Evolutionary conservation across 2,797 vertebrate genomes (phyloP), one percentile per base, ranked within the genome.

Genomic region (Cuniculus paca): DNA sequence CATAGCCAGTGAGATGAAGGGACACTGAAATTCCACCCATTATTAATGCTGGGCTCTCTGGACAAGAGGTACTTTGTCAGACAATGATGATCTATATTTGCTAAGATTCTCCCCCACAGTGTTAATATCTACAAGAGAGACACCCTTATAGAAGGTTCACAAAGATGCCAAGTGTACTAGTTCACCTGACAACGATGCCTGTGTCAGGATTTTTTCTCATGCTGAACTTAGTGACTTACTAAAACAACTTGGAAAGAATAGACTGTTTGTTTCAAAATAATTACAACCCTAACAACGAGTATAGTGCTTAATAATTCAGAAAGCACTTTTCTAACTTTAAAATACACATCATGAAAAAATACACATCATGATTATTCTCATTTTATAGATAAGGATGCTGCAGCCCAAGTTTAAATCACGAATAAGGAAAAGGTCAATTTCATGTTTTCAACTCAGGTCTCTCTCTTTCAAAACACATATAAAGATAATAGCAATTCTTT

Each of bases 201-300:
- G 20, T 9, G 0, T 31, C 45, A 52, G n/a, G 6, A 56, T 6
- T 60, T 60, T n/a, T 95, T 87, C 48, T 90, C 20, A 19, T 9
- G 39, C 1, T 74, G 68, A 86, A 78, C 26, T 54, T 83, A 77
- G 31, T 86, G 48, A 52, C 45, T 82, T 86, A 61, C n/a, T 56
- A 56, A 91, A 93, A 17, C 17, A 68, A 45, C 28, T 65, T 50
- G 24, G 39, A 95, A 86, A 95, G 17, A 81, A 91, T 17, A 86
- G 14, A 94, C 75, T 26, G 58, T 36, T 0, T 28, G 52, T 52
- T 87, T 92, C 48, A 79, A 91, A 89, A 50, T 82, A 89, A 81
- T 93, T 52, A 50, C 12, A 78, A 17, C 20, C 70, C 68, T 45
- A 78, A 70, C 60, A 70, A 28, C 42, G 48, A 52, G 39, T 89